These are phyloP conservation scores for Menidia beryllina DNA, from an alignment of 2,113 vertebrate genomes.

Conservation along the genomic window DNA sequence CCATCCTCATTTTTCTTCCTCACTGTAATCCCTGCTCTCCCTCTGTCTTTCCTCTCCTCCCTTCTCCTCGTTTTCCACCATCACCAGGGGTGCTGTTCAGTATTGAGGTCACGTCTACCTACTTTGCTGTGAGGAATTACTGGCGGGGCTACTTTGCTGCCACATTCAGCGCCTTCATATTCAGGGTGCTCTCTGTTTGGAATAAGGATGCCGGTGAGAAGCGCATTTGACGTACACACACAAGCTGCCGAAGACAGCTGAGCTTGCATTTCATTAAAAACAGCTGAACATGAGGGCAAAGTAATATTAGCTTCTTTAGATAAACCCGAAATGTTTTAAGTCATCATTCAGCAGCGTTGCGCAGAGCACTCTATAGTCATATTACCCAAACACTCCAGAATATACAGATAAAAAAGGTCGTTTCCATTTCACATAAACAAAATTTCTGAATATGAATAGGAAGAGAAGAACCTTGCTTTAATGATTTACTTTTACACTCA, in stretches of 20 bases:
- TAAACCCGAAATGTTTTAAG: slow-evolving; percentile 56
- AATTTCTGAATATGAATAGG: no score
- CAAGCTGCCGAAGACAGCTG: slow-evolving; percentile 47
- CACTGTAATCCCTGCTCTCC: slow-evolving; percentile 30
- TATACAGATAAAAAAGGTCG: no score
- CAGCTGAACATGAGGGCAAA: slow-evolving; percentile 37
- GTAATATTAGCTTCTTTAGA: slow-evolving; percentile 50
- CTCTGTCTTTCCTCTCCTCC: slow-evolving; percentile 6
- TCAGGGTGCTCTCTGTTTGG: slow-evolving; percentile 97
- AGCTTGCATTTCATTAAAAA: slow-evolving; percentile 40
- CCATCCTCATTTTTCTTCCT: slow-evolving; percentile 39
- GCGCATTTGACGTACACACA: slow-evolving; percentile 19
- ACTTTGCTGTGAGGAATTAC: slow-evolving; percentile 98
- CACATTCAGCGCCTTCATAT: slow-evolving; percentile 99
- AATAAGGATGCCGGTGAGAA: slow-evolving; percentile 95
- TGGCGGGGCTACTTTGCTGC: slow-evolving; percentile 99
- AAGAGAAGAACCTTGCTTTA: no score
- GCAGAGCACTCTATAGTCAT: not conserved
- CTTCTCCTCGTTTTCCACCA: slow-evolving; percentile 5
- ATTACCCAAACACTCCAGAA: not conserved
- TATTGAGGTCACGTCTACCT: slow-evolving; percentile 99
- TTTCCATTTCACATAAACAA: no score
- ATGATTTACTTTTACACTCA: no score
- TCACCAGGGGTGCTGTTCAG: slow-evolving; percentile 85
- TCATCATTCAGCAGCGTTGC: slow-evolving; percentile 22